Evolutionary conservation across 2,113 vertebrate species (phyloP).

Genomic region (Etia nguti): DNA sequence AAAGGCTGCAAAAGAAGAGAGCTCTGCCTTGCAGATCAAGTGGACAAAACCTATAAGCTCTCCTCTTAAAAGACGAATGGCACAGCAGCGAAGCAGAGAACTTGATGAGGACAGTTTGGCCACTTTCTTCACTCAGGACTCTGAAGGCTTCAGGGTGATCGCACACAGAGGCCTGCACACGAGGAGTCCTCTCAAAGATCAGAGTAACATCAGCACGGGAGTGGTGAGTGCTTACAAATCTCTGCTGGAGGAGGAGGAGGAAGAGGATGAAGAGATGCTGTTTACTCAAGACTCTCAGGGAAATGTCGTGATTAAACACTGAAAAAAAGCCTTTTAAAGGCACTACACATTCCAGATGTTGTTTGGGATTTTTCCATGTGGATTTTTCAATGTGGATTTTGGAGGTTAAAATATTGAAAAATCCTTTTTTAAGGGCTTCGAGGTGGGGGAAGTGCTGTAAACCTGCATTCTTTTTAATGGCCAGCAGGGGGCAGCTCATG

Average conservation of each 20-base stretch:
- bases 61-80: not conserved
- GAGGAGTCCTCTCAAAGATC: slow-evolving; percentile 59
- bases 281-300: slow-evolving; percentile 78
- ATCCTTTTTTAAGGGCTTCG: not conserved
- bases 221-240: not conserved
- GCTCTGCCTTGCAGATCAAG: not conserved
- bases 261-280: slow-evolving; percentile 61
- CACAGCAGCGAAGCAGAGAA: not conserved
- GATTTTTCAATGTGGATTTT: not conserved
- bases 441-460: not conserved
- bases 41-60: slow-evolving; percentile 7
- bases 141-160: slow-evolving; percentile 71
- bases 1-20: not conserved
- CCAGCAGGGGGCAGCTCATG: not conserved
- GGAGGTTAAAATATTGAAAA: not conserved
- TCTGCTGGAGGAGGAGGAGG: slow-evolving; percentile 21
- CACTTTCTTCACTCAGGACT: slow-evolving; percentile 74
- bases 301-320: slow-evolving; percentile 75
- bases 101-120: slow-evolving; percentile 40
- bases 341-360: not conserved
- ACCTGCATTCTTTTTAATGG: not conserved
- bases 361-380: rapidly evolving
- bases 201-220: not conserved
- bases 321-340: not conserved
- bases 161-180: slow-evolving; percentile 45